Evolutionary conservation across 2,888 invertebrate species (phyloP), one percentile per base, ranked within the genome.

Genomic region (Mesorhabditis belari): DNA sequence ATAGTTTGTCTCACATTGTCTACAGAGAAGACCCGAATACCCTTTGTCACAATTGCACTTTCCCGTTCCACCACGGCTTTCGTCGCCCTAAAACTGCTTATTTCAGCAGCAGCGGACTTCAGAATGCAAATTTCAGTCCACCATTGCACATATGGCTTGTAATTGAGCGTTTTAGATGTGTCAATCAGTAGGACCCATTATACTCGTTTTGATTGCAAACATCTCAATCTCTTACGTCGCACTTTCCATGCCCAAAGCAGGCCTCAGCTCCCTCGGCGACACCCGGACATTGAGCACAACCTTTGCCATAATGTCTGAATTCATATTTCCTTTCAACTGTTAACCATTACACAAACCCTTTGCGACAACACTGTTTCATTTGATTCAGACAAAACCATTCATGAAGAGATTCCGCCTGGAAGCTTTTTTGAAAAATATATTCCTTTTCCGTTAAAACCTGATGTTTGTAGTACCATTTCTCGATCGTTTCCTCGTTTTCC

Each of bases 51-150:
- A 96, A 17, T 86, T 83, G 80, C 96, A 96, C 65, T 88, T 87
- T 0, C 95, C 96, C 79, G 89, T 91, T 0, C 96, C 96, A 82
- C 90, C 90, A 51, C 94, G 85, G 0, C 92, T 93, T 0, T 95
- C 95, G 66, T 88, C 88, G 0, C 95, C 95, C 85, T 86, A 67
- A 5, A 77, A 71, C 44, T 57, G 26, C 63, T 54, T 52, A 55
- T 61, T 57, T n/a, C 56, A 56, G 54, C 12, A 28, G 55, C 57
- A 19, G 53, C 27, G 49, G n/a, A 49, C 57, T 60, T 49, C 25
- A 52, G n/a, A 24, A 60, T 9, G 25, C 44, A 21, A 21, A 28
- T 23, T n/a, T 17, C n/a, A 59, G 19, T 55, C 17, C 19, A 25
- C 23, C 28, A 5, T 5, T 19, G 23, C 29, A 44, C n/a, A n/a